Percentiles rank a stretch among this genome's conserved stretches.
These are phyloP conservation scores for Danaus plexippus DNA, from an alignment of 1,140 invertebrate species.

Conservation along the genomic window DNA sequence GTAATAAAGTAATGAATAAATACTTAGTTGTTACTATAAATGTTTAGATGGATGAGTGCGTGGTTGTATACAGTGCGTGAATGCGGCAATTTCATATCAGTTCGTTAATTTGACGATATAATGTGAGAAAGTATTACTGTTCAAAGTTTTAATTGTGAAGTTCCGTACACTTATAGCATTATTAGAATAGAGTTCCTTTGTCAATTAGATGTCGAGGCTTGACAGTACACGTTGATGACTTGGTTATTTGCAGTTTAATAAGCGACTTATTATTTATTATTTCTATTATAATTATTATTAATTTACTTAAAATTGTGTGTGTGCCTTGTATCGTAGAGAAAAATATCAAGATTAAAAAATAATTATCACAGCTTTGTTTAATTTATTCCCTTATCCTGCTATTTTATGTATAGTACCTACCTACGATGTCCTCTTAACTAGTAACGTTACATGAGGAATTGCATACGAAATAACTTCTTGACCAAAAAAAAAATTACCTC, in stretches of 20 bases:
- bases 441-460: no score
- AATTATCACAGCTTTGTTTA: slow-evolving; percentile 61
- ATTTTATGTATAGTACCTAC: no score
- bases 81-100: slow-evolving; percentile 48
- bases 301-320: slow-evolving; percentile 73
- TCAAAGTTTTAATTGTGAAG: slow-evolving; percentile 29
- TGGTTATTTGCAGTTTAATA: slow-evolving; percentile 48
- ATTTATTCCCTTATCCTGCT: slow-evolving; percentile 18
- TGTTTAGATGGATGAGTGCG: slow-evolving; percentile 67
- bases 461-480: no score
- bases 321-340: slow-evolving; percentile 74
- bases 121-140: slow-evolving; percentile 31
- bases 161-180: slow-evolving; percentile 26
- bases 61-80: slow-evolving; percentile 62
- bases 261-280: slow-evolving; percentile 66
- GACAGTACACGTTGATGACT: slow-evolving; percentile 42
- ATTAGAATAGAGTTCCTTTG: slow-evolving; percentile 42
- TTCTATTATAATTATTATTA: slow-evolving; percentile 64
- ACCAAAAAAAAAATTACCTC: no score
- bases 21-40: slow-evolving; percentile 69
- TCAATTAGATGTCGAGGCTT: slow-evolving; percentile 58
- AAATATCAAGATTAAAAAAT: slow-evolving; percentile 73
- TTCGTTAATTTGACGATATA: slow-evolving; percentile 30
- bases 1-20: slow-evolving; percentile 59
- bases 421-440: no score